phyloP scores from a whole-genome alignment of 2,113 vertebrate genomes.

The Tonatia bakeri region DNA sequence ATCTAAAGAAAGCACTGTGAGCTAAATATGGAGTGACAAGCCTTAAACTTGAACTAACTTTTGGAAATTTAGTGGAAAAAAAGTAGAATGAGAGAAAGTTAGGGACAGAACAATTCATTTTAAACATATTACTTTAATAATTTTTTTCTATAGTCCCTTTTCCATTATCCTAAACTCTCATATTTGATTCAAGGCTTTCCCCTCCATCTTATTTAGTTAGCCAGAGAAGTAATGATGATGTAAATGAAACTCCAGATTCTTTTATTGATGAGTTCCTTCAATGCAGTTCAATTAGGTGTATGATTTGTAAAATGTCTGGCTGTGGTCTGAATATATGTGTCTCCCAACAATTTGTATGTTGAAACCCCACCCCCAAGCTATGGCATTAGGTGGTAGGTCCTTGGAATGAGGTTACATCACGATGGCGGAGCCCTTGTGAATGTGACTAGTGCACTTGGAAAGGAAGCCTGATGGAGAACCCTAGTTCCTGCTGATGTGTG shows the following conservation, averaged over 20 bases:
- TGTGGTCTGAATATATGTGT: background rate
- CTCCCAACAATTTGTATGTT: background rate
- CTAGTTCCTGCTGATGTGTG: background rate
- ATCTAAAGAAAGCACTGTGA: constrained; percentile 49
- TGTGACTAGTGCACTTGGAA: background rate
- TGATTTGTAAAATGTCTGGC: background rate
- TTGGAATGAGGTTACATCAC: background rate
- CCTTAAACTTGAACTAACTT: constrained; percentile 68
- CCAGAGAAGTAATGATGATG: background rate
- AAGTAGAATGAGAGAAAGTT: constrained; percentile 50
- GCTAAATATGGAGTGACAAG: constrained; percentile 43
- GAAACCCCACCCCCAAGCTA: background rate
- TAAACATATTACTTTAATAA: constrained; percentile 50
- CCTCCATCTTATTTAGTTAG: background rate
- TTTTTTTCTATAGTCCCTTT: constrained; percentile 52
- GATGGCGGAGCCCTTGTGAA: background rate
- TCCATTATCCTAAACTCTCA: constrained; percentile 31
- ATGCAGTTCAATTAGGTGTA: background rate
- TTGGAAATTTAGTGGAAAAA: constrained; percentile 39
- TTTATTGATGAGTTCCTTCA: background rate
- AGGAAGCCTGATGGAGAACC: background rate
- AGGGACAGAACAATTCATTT: constrained; percentile 41
- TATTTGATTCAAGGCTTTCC: background rate
- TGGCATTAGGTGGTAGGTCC: background rate
- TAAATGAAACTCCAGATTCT: background rate